phyloP scores from a whole-genome alignment of 2,113 vertebrate genomes.

The Alethe castanea region DNA sequence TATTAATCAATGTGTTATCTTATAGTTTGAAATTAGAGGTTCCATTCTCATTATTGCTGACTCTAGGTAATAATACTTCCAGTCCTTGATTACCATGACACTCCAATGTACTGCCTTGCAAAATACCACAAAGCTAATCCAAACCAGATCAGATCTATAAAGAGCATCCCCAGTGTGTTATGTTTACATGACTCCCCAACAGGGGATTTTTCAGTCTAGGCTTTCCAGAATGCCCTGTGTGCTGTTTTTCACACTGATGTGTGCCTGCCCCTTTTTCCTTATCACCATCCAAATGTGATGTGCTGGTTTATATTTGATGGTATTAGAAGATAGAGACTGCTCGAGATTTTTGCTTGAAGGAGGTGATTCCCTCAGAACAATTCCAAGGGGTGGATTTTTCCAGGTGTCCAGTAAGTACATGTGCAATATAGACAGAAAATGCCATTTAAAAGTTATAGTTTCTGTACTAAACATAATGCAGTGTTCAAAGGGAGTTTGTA shows the following conservation, averaged over 20 bases:
- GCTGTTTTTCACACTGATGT: not conserved
- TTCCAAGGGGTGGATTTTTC: not conserved
- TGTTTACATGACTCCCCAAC: not conserved
- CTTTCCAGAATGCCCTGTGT: not conserved
- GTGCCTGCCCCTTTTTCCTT: not conserved
- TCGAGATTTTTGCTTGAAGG: not conserved
- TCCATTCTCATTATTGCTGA: slow-evolving; percentile 70
- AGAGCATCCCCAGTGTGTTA: slow-evolving; percentile 9
- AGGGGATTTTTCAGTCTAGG: not conserved
- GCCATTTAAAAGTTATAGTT: not conserved
- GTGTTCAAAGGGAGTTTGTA: not conserved
- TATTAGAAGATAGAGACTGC: not conserved
- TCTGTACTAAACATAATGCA: not conserved
- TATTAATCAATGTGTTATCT: slow-evolving; percentile 75
- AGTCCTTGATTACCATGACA: slow-evolving; percentile 55
- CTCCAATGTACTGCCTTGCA: slow-evolving; percentile 3
- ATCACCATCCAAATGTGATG: not conserved
- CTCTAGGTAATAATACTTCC: slow-evolving; percentile 55
- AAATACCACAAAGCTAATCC: slow-evolving; percentile 53
- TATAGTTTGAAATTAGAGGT: slow-evolving; percentile 73
- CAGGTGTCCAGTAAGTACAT: not conserved
- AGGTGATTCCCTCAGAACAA: not conserved
- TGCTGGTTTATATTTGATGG: not conserved
- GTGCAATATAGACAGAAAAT: not conserved
- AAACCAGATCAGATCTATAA: slow-evolving; percentile 52